phyloP scores from a whole-genome alignment of 1,140 invertebrate species.

The Pemphigus obesinymphae region DNA sequence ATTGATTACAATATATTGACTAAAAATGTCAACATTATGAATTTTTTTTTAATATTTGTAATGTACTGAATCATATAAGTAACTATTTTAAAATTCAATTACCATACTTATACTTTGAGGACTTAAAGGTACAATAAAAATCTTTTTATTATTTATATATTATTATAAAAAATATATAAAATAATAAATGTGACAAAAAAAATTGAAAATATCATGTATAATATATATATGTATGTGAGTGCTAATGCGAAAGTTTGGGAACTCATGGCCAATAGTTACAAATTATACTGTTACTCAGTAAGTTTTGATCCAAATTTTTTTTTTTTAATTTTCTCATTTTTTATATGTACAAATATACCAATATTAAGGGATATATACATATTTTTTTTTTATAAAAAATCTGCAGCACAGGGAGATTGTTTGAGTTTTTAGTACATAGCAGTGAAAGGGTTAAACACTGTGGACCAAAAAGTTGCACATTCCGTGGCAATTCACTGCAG shows the following conservation, averaged over 20 bases:
- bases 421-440: neutral
- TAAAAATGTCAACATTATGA: no score
- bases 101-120: neutral
- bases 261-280: neutral
- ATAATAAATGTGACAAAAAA: neutral
- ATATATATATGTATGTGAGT: neutral
- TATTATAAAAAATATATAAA: neutral
- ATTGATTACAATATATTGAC: no score
- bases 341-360: neutral
- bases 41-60: no score
- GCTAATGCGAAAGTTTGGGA: neutral
- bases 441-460: conserved; percentile 1
- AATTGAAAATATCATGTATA: neutral
- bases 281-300: neutral
- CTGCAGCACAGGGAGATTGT: neutral
- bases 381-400: neutral
- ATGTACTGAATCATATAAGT: neutral
- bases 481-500: no score
- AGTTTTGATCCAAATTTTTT: neutral
- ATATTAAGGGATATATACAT: neutral
- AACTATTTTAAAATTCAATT: neutral
- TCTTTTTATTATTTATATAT: neutral
- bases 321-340: neutral
- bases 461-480: no score
- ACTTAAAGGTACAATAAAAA: neutral